These are phyloP conservation scores for Indicator maculatus DNA, from an alignment of 2,113 vertebrate genomes.

Conservation along the genomic window DNA sequence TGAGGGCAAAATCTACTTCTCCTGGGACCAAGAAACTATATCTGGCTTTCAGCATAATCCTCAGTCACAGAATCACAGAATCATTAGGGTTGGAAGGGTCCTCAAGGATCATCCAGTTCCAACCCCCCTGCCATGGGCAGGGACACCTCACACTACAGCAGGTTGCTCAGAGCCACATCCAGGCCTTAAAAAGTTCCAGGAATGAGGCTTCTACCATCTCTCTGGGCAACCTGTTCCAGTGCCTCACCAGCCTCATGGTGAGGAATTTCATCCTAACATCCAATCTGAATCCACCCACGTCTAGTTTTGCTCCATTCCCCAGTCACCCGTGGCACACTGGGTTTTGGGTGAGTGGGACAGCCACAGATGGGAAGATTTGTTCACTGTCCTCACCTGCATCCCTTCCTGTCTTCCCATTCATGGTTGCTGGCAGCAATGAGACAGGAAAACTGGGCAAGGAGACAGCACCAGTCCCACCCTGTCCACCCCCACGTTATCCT, in stretches of 20 bases:
- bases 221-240: no score
- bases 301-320: not conserved
- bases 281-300: no score
- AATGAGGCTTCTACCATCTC: no score
- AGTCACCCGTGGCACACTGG: accelerated
- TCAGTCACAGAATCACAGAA: not conserved
- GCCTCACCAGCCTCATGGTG: no score
- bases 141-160: no score
- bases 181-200: no score
- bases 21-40: accelerated
- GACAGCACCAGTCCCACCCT: constrained; percentile 32
- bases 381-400: not conserved
- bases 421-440: constrained; percentile 33
- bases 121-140: no score
- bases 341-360: accelerated
- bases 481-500: constrained; percentile 72
- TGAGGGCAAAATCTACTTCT: not conserved
- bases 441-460: constrained; percentile 55
- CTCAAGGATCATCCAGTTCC: no score
- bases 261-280: no score
- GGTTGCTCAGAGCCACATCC: no score
- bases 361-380: accelerated
- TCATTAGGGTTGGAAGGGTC: no score
- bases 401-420: not conserved
- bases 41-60: not conserved